Conservation (phyloP, 1,140 invertebrate genomes). For the Pteromalus puparum region DNA sequence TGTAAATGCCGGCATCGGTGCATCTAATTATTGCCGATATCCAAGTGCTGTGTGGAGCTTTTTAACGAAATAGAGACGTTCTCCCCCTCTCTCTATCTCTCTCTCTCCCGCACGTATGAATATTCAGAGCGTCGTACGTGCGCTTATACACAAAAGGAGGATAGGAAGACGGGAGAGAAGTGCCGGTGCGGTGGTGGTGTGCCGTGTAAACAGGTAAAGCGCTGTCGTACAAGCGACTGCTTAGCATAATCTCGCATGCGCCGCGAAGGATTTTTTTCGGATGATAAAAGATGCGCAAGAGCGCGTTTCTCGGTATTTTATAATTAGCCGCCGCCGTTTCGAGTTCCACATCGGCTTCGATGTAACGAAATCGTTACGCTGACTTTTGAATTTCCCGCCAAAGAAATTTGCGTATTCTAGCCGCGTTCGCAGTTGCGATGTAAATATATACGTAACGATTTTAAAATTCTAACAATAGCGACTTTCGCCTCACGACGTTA, state of each 20-base stretch:
- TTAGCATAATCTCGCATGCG: constrained; percentile 38
- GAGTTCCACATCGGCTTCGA: too few species aligned
- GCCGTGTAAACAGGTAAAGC: constrained; percentile 24
- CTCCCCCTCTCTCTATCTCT: not conserved
- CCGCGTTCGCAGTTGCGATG: too few species aligned
- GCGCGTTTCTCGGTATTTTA: constrained; percentile 6
- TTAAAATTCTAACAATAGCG: too few species aligned
- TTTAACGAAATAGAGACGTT: constrained; percentile 28
- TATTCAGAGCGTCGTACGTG: constrained; percentile 17
- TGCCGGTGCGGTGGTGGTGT: not conserved
- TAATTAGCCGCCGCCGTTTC: not conserved
- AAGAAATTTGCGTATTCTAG: too few species aligned
- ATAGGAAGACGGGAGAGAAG: not conserved
- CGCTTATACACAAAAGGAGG: not conserved
- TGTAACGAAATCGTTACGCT: not conserved
- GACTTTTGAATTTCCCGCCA: not conserved
- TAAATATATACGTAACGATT: too few species aligned
- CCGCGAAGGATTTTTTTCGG: not conserved
- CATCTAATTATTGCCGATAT: constrained; percentile 12
- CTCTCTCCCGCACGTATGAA: not conserved
- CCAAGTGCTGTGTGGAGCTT: not conserved
- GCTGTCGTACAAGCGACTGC: constrained; percentile 30
- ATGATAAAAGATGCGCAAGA: not conserved
- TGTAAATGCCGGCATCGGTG: not conserved
- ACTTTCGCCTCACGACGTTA: not conserved